Evolutionary conservation across 2,888 invertebrate genomes (phyloP), one percentile per base, ranked within the genome.

Genomic region (Anodontia alba): DNA sequence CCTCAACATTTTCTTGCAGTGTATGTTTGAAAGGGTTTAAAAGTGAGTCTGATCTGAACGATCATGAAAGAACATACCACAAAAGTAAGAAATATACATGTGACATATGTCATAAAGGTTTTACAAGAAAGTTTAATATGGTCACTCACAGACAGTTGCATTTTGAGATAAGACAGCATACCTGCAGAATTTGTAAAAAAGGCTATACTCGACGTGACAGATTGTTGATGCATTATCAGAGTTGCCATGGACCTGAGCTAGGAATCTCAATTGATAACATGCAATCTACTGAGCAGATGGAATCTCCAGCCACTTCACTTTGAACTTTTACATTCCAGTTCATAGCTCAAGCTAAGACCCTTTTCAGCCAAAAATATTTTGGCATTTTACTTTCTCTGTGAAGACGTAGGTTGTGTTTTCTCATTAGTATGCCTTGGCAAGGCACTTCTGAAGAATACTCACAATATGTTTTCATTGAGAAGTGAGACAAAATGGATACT

Each of bases 51-150:
- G 54, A 54, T 26, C n/a, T 54, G 2, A 54, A 26, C 23, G 17
- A 54, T 54, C 54, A 54, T 26, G 54, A 54, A 26, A 54, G n/a
- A 54, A 54, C 54, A 26, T 26, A 26, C 26, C 54, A 54, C 15
- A 54, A 26, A 54, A 5, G 3, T 54, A 54, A 54, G 54, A 54
- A 54, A 54, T 54, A 54, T 54, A 15, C 68, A 17, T 38, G 68
- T 38, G 36, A 42, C 26, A 38, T 68, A 20, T 43, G 38, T 26
- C 26, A 68, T 15, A 43, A 33, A 68, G 26, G 42, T 23, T 42
- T 68, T 15, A 43, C 68, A 68, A 68, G 68, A 23, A 38, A 12
- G 42, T 38, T 68, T 68, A 38, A 68, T 43, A 42, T 26, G 38
- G 23, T n/a, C 26, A 38, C 43, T 17, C 38, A 68, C 23, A 17